Conservation (phyloP, 2,113 vertebrate species). For the Sterrhoptilus dennistouni region DNA sequence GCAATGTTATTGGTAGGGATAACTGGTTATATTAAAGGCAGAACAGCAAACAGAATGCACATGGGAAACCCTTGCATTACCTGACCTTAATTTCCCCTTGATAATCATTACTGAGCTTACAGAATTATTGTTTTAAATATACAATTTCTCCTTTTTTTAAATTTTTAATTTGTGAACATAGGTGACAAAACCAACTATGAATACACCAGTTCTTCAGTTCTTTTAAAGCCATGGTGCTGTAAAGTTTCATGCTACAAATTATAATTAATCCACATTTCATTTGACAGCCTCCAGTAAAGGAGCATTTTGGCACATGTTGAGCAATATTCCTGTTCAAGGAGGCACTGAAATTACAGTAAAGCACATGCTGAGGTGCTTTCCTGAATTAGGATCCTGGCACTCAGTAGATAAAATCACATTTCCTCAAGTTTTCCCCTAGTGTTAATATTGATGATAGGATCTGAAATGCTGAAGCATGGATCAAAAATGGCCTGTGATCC, state of each 20-base stretch:
- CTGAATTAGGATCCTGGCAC: not conserved
- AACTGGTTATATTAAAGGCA: not conserved
- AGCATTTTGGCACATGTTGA: not conserved
- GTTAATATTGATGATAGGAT: not conserved
- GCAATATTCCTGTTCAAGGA: not conserved
- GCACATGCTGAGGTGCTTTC: not conserved
- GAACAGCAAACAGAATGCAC: not conserved
- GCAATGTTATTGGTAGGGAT: not conserved
- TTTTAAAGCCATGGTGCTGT: not conserved
- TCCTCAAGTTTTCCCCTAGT: not conserved
- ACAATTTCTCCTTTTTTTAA: not conserved
- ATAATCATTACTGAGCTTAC: not conserved
- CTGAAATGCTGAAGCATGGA: not conserved
- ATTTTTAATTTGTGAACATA: not conserved
- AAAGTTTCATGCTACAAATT: not conserved
- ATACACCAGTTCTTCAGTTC: not conserved
- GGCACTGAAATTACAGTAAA: not conserved
- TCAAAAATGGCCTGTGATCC: not conserved
- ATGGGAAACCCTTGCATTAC: fast-evolving
- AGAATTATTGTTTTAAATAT: not conserved
- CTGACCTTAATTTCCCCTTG: not conserved
- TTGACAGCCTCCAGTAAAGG: not conserved
- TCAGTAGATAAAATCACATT: not conserved
- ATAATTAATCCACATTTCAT: not conserved
- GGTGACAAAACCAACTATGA: not conserved